Percentiles rank a stretch among this genome's conserved stretches.
phyloP scores from a whole-genome alignment of 2,888 invertebrate genomes.

The Cantharis lateralis region DNA sequence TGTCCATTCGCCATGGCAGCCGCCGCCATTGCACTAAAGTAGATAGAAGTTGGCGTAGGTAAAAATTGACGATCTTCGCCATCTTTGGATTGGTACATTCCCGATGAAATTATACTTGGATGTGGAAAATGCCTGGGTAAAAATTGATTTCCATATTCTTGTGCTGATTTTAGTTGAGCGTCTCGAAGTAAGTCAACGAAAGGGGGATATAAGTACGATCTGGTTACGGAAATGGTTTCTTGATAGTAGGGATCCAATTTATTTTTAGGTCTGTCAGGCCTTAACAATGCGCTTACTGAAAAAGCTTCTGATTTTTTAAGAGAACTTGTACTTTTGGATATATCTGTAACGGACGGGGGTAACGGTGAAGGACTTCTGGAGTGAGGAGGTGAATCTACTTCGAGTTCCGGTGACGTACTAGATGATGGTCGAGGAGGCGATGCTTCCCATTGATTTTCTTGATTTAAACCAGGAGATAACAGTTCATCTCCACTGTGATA shows the following conservation, averaged over 20 bases:
- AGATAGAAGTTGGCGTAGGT: conserved; percentile 60
- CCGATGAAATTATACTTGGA: conserved; percentile 62
- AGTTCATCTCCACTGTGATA: conserved; percentile 62
- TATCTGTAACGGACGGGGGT: conserved; percentile 55
- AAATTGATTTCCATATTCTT: conserved; percentile 52
- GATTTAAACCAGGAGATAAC: conserved; percentile 44
- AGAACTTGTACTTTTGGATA: conserved; percentile 52
- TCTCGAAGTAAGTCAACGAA: conserved; percentile 68
- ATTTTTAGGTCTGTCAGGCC: conserved; percentile 72
- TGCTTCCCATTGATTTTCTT: conserved; percentile 45
- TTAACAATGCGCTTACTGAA: conserved; percentile 79
- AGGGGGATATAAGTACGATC: conserved; percentile 69
- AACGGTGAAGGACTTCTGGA: conserved; percentile 60
- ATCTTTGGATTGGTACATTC: conserved; percentile 58
- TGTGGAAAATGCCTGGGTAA: conserved; percentile 56
- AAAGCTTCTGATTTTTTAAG: conserved; percentile 80
- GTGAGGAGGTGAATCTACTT: conserved; percentile 76
- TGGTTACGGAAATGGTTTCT: conserved; percentile 59
- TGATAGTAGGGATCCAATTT: conserved; percentile 55
- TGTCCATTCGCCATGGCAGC: conserved; percentile 62
- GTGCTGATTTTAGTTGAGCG: conserved; percentile 54
- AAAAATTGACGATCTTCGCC: conserved; percentile 57
- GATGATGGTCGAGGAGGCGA: conserved; percentile 51
- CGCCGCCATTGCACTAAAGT: conserved; percentile 71
- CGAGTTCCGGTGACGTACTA: conserved; percentile 70